Percentiles rank a stretch among this genome's conserved stretches.
Evolutionary conservation across 2,888 invertebrate species (phyloP).

Genomic region (Pseudanteris insignis): DNA sequence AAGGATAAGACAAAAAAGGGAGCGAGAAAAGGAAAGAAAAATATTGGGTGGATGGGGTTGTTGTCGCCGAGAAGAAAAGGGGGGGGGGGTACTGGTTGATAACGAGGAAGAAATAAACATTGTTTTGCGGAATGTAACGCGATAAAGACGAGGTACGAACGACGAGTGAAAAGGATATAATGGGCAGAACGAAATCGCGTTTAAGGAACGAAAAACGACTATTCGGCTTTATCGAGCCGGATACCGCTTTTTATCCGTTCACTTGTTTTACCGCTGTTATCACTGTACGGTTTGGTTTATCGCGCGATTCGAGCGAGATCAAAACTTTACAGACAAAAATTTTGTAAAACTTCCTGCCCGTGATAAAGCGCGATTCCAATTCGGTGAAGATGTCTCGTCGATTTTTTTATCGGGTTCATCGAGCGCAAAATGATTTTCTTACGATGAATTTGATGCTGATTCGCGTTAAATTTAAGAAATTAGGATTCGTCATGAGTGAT

Average conservation of each 20-base stretch:
- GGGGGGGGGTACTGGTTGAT: too few relatives aligned
- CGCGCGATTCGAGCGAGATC: slow-evolving; percentile 11
- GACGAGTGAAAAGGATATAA: slow-evolving; percentile 52
- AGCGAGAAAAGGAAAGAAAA: too few relatives aligned
- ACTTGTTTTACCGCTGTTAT: slow-evolving; percentile 32
- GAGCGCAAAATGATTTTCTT: too few relatives aligned
- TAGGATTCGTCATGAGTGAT: too few relatives aligned
- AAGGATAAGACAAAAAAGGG: too few relatives aligned
- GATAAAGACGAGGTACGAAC: slow-evolving; percentile 46
- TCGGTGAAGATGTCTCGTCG: too few relatives aligned
- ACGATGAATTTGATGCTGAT: too few relatives aligned
- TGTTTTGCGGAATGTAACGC: slow-evolving; percentile 49
- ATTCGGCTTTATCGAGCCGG: slow-evolving; percentile 55
- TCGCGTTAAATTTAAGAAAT: too few relatives aligned
- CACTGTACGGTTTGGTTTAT: slow-evolving; percentile 1
- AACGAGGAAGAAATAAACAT: slow-evolving; percentile 23
- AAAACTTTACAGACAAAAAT: slow-evolving; percentile 25
- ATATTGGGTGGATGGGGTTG: too few relatives aligned
- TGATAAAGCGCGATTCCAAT: too few relatives aligned
- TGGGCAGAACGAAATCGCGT: slow-evolving; percentile 59
- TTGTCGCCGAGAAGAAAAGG: too few relatives aligned
- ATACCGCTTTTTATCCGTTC: slow-evolving; percentile 45
- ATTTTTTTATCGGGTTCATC: too few relatives aligned
- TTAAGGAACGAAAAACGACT: slow-evolving; percentile 54
- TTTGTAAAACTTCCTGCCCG: slow-evolving; percentile 18